Conservation (phyloP, 2,113 vertebrate genomes). For the Pterophyllum scalare region DNA sequence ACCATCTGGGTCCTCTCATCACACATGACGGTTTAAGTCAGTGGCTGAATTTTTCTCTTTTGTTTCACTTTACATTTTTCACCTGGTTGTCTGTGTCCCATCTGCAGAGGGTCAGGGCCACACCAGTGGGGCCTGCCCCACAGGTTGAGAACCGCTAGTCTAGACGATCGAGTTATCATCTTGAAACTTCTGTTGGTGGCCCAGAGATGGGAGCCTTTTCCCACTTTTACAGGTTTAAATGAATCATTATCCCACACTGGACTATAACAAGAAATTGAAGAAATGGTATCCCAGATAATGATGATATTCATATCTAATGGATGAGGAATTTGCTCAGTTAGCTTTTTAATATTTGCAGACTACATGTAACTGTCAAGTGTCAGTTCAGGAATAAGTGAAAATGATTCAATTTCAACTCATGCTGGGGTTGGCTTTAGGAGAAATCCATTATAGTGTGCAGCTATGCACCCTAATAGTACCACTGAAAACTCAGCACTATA, state of each 20-base stretch:
- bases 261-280: neutral
- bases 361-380: neutral
- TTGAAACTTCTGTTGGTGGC: constrained; percentile 4
- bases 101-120: neutral
- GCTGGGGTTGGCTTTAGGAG: neutral
- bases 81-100: neutral
- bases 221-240: neutral
- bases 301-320: neutral
- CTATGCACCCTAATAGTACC: neutral
- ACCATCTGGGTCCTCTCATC: no score
- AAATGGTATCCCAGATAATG: neutral
- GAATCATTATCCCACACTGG: neutral
- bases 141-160: neutral
- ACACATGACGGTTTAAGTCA: no score
- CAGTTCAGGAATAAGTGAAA: neutral
- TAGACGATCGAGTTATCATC: neutral
- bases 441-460: neutral
- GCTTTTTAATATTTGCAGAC: neutral
- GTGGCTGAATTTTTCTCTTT: no score
- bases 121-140: neutral
- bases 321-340: neutral
- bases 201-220: neutral
- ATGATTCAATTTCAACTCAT: neutral
- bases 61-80: neutral
- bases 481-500: neutral